phyloP scores from a whole-genome alignment of 2,888 invertebrate genomes.

The Ophion costatus region DNA sequence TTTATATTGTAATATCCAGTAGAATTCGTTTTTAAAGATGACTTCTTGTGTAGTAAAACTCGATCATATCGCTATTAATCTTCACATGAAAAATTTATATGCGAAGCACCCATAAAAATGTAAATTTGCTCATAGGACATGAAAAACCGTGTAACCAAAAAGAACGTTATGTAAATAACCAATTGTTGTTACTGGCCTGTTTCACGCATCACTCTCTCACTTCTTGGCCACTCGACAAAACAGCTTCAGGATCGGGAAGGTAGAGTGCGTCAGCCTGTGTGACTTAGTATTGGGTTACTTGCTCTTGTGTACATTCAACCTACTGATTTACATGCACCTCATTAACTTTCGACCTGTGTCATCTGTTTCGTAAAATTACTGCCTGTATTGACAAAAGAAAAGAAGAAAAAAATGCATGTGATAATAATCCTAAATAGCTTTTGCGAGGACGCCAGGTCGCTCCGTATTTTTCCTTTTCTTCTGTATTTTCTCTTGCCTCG shows the following conservation, averaged over 20 bases:
- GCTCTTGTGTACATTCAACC: slow-evolving; percentile 81
- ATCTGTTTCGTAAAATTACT: slow-evolving; percentile 67
- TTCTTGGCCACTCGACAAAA: slow-evolving; percentile 68
- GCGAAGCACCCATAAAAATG: not conserved
- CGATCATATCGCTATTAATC: not conserved
- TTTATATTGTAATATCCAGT: not conserved
- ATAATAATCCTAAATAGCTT: slow-evolving; percentile 27
- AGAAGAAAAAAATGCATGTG: slow-evolving; percentile 51
- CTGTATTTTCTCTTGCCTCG: slow-evolving; percentile 2
- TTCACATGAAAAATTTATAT: not conserved
- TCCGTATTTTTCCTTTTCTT: slow-evolving; percentile 8
- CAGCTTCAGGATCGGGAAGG: slow-evolving; percentile 91
- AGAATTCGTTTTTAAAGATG: not conserved
- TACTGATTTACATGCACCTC: slow-evolving; percentile 81
- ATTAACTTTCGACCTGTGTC: slow-evolving; percentile 69
- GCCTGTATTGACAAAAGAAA: slow-evolving; percentile 22
- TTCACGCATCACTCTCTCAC: slow-evolving; percentile 67
- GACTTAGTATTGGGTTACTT: slow-evolving; percentile 82
- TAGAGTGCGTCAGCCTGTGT: slow-evolving; percentile 87
- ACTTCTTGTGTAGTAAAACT: not conserved
- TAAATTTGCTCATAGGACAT: not conserved
- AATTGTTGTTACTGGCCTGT: slow-evolving; percentile 81
- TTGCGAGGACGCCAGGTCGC: slow-evolving; percentile 2
- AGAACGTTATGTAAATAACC: slow-evolving; percentile 69
- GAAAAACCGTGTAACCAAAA: slow-evolving; percentile 20